Evolutionary conservation across 2,113 vertebrate genomes (phyloP), one percentile per base, ranked within the genome.

Genomic region (Bucco capensis): DNA sequence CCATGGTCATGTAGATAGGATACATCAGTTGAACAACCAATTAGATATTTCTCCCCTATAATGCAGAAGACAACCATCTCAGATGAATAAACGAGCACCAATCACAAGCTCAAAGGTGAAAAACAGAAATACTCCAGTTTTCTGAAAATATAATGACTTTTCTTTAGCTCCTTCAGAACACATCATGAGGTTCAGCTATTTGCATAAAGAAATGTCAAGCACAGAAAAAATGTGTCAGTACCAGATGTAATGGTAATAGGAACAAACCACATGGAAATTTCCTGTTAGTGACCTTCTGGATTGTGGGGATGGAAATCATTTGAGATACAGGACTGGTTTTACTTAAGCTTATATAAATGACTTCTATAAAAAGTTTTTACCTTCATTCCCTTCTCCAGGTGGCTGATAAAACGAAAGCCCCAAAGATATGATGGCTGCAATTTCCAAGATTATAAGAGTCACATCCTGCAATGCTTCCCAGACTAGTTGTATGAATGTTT

Each of bases 401-500:
- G 99, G 99, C 89, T 98, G 98, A 95, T 99, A 99, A 97, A 99
- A 99, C 8, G 99, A 99, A 65, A 99, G 98, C 37, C 99, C 99
- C 88, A 99, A 96, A 90, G 99, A 99, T 96, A 99, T 98, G 96
- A 99, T 97, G 96, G 99, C 99, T 57, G 99, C 99, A 5, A 99
- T 96, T 97, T 99, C 99, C 96, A 99, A 97, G 97, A 99, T 99
- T 93, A 99, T 99, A 80, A 99, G 98, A 30, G 99, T 99, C 96
- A 99, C 99, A 5, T 99, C 99, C 97, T 99, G 99, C 95, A 99
- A 98, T 0, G 99, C 99, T 97, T 99, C 99, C 99, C 99, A 99
- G 83, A 99, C 98, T 91, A 99, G 98, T 96, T 99, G 98, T 97
- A 99, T 97, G 98, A 99, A 99, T 89, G 99, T 99, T 99, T 99